Conservation (phyloP, 2,888 invertebrate species). For the Conops quadrifasciatus region DNA sequence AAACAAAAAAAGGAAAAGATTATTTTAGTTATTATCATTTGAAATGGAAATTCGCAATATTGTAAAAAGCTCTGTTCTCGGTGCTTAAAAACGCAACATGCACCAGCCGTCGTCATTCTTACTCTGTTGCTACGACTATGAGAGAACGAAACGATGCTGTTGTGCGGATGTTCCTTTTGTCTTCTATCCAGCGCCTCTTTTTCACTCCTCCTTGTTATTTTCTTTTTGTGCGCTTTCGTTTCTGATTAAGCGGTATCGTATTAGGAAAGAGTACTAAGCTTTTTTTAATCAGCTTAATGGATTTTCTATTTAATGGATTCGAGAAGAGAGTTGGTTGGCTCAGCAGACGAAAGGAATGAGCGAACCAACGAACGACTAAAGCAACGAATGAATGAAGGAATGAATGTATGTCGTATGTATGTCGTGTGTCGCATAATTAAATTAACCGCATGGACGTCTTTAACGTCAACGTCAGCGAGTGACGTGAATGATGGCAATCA, state of each 20-base stretch:
- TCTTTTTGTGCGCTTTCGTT: background rate
- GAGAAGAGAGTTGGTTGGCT: background rate
- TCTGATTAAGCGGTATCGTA: background rate
- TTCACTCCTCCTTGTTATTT: background rate
- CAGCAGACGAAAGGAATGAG: background rate
- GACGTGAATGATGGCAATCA: too few species aligned
- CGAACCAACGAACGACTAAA: background rate
- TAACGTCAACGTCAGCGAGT: too few species aligned
- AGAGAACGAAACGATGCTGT: background rate
- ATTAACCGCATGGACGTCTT: background rate
- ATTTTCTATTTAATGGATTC: constrained; percentile 25
- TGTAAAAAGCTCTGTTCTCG: background rate
- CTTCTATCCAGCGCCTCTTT: too few species aligned
- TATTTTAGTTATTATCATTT: background rate
- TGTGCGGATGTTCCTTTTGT: too few species aligned
- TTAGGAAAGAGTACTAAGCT: background rate
- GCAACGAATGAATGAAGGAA: background rate
- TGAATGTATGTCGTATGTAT: too few species aligned
- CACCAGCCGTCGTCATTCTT: background rate
- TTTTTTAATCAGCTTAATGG: constrained; percentile 35
- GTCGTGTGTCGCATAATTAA: constrained; percentile 8
- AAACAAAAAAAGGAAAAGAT: background rate
- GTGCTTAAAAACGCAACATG: background rate
- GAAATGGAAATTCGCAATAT: constrained; percentile 12
- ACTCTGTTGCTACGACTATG: background rate